Conservation (phyloP, 2,113 vertebrate genomes). For the Oreochromis aureus region DNA sequence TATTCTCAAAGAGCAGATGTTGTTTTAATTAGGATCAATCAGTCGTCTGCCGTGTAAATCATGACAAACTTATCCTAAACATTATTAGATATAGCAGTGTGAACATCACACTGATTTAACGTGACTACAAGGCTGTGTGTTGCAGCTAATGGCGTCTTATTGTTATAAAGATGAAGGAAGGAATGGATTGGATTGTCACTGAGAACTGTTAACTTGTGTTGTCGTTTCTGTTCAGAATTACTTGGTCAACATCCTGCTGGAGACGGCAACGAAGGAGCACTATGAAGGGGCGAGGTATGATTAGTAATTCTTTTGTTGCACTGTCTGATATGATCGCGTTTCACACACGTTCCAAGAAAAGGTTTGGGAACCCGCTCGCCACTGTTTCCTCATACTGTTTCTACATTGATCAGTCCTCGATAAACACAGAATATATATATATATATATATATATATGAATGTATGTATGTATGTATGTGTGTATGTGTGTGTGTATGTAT, state of each 20-base stretch:
- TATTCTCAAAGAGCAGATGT: neutral
- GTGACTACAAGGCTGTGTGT: neutral
- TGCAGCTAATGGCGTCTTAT: neutral
- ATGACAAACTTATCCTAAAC: neutral
- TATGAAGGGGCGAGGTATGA: conserved; percentile 90
- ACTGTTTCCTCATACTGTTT: neutral
- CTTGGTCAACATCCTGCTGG: conserved; percentile 88
- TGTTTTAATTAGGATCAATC: neutral
- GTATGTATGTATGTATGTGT: too few relatives aligned
- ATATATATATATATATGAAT: too few relatives aligned
- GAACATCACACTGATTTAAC: neutral
- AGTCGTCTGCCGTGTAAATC: neutral
- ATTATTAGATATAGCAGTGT: neutral
- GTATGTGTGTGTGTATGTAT: too few relatives aligned
- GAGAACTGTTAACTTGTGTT: neutral
- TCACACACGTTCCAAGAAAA: neutral
- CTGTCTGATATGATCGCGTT: neutral
- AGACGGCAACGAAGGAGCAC: conserved; percentile 87
- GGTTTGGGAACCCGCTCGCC: neutral
- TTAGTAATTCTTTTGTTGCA: neutral
- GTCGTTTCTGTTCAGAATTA: conserved; percentile 72
- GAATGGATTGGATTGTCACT: neutral
- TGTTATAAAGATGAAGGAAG: neutral
- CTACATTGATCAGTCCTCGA: neutral
- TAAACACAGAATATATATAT: neutral